A percentile compares a stretch with the other conserved stretches of the same genome.
These are phyloP conservation scores for Ceramica pisi DNA, from an alignment of 2,888 invertebrate genomes.

Conservation along the genomic window DNA sequence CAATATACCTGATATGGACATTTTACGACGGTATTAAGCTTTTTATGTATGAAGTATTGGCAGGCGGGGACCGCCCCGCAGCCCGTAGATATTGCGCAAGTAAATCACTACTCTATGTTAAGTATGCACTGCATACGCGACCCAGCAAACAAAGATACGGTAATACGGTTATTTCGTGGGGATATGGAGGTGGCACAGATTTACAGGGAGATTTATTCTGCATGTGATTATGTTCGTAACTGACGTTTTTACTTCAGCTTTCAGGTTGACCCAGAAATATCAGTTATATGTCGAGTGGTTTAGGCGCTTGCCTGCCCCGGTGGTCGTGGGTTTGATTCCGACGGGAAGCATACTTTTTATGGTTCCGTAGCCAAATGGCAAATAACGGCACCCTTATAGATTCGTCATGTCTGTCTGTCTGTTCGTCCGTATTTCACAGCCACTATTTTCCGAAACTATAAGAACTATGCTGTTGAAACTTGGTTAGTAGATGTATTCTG, in stretches of 20 bases:
- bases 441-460: too few relatives aligned
- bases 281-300: neutral
- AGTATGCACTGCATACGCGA: constrained; percentile 18
- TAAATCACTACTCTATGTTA: constrained; percentile 52
- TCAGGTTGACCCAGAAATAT: neutral
- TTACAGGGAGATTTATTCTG: neutral
- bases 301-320: too few relatives aligned
- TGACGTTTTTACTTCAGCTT: neutral
- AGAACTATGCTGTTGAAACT: too few relatives aligned
- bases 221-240: neutral
- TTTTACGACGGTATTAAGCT: constrained; percentile 70
- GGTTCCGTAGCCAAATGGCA: too few relatives aligned
- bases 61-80: constrained; percentile 32
- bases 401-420: too few relatives aligned
- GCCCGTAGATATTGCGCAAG: constrained; percentile 47
- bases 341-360: too few relatives aligned
- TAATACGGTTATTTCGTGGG: neutral
- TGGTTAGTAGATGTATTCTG: too few relatives aligned
- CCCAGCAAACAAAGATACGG: constrained; percentile 17
- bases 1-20: constrained; percentile 65
- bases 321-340: too few relatives aligned
- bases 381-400: too few relatives aligned
- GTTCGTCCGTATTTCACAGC: too few relatives aligned
- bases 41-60: constrained; percentile 66
- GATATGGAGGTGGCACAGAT: neutral